Evolutionary conservation across 2,797 vertebrate species (phyloP).

Genomic region (Acomys russatus): DNA sequence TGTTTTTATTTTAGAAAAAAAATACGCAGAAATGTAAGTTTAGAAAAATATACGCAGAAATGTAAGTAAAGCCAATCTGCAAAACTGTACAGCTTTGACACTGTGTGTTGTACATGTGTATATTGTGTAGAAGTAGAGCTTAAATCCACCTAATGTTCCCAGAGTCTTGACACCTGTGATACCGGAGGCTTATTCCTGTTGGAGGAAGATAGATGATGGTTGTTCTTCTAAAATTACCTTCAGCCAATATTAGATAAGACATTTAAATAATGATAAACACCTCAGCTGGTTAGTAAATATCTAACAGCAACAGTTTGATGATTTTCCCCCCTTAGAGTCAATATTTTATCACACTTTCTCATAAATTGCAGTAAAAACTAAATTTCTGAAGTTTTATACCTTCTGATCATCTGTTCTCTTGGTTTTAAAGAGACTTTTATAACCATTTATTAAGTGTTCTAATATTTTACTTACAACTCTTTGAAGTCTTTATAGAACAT

Average conservation of each 20-base stretch:
- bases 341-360: constrained; percentile 52
- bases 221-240: constrained; percentile 73
- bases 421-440: constrained; percentile 81
- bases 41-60: constrained; percentile 83
- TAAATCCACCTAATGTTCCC: constrained; percentile 80
- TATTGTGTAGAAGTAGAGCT: constrained; percentile 86
- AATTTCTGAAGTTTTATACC: constrained; percentile 74
- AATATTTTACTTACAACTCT: constrained; percentile 71
- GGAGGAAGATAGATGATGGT: constrained; percentile 46
- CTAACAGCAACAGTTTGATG: constrained; percentile 64
- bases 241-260: constrained; percentile 58
- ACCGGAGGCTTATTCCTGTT: constrained; percentile 55
- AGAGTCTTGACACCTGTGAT: constrained; percentile 77
- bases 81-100: constrained; percentile 86
- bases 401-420: constrained; percentile 73
- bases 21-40: constrained; percentile 80
- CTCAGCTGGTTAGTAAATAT: constrained; percentile 59
- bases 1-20: constrained; percentile 88
- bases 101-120: constrained; percentile 86
- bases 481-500: constrained; percentile 71
- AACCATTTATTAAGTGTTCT: constrained; percentile 72
- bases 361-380: constrained; percentile 70
- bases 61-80: constrained; percentile 86
- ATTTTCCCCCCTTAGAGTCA: constrained; percentile 8
- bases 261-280: constrained; percentile 60